A percentile compares a stretch with the other conserved stretches of the same genome.
Conservation (phyloP, 2,113 vertebrate genomes). For the Coracopsis vasa region DNA sequence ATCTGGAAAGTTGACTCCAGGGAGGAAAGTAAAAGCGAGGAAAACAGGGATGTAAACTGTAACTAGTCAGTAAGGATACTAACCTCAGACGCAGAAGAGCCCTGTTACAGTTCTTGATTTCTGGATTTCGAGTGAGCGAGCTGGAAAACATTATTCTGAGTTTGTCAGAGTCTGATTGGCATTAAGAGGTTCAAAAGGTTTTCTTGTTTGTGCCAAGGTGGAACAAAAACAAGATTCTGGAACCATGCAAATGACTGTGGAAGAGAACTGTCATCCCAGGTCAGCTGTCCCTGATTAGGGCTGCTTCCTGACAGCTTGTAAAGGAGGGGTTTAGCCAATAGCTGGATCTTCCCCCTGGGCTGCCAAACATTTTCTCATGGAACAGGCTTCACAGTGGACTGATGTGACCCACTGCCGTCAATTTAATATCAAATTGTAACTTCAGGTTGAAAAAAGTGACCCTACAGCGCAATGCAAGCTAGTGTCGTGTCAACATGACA, state of each 20-base stretch:
- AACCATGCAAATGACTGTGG: background rate
- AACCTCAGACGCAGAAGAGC: background rate
- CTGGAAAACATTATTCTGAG: background rate
- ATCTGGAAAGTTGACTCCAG: background rate
- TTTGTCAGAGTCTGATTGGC: constrained; percentile 15
- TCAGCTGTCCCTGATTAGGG: constrained; percentile 14
- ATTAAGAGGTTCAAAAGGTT: background rate
- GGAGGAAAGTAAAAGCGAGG: background rate
- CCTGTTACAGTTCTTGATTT: background rate
- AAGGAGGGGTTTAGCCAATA: background rate
- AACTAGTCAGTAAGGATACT: background rate
- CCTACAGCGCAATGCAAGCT: background rate
- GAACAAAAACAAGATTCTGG: background rate
- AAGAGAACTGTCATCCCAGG: constrained; percentile 15
- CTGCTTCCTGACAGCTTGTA: background rate
- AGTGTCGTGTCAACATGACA: background rate
- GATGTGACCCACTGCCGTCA: background rate
- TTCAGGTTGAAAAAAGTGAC: background rate
- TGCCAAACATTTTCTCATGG: constrained; percentile 5
- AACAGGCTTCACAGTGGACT: background rate
- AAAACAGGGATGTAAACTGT: background rate
- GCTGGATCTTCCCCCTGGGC: background rate
- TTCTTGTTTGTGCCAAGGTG: background rate
- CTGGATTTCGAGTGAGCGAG: background rate
- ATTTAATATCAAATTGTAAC: background rate